Conservation (phyloP, 2,797 vertebrate species). For the Sylvilagus floridanus region DNA sequence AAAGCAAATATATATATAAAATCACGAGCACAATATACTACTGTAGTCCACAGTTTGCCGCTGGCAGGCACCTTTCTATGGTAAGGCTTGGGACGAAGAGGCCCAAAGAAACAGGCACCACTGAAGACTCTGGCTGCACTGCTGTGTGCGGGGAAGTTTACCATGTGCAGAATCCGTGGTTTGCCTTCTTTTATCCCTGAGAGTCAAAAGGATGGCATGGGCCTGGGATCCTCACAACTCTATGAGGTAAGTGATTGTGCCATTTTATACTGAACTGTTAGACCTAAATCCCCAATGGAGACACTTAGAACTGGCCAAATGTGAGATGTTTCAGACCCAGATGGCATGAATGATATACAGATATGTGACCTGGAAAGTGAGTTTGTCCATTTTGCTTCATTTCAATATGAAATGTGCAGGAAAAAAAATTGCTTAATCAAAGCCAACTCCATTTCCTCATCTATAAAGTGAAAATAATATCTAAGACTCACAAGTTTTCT, state of each 20-base stretch:
- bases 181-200: neutral
- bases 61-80: neutral
- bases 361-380: neutral
- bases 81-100: neutral
- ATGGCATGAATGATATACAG: neutral
- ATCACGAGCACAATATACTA: neutral
- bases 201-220: neutral
- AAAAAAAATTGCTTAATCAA: constrained; percentile 45
- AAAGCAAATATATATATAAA: neutral
- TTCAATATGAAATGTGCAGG: constrained; percentile 24
- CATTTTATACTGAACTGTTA: neutral
- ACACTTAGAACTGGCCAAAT: neutral
- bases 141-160: neutral
- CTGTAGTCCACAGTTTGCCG: neutral
- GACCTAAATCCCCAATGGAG: neutral
- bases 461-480: constrained; percentile 51
- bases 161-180: neutral
- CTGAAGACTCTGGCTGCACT: neutral
- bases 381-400: constrained; percentile 28
- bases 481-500: neutral
- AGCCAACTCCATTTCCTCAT: neutral
- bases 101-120: neutral
- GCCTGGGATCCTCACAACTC: neutral
- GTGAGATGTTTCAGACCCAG: neutral
- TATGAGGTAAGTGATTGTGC: neutral